These are phyloP conservation scores for Mesopsocus fuscifrons DNA, from an alignment of 2,888 invertebrate genomes.

Conservation along the genomic window DNA sequence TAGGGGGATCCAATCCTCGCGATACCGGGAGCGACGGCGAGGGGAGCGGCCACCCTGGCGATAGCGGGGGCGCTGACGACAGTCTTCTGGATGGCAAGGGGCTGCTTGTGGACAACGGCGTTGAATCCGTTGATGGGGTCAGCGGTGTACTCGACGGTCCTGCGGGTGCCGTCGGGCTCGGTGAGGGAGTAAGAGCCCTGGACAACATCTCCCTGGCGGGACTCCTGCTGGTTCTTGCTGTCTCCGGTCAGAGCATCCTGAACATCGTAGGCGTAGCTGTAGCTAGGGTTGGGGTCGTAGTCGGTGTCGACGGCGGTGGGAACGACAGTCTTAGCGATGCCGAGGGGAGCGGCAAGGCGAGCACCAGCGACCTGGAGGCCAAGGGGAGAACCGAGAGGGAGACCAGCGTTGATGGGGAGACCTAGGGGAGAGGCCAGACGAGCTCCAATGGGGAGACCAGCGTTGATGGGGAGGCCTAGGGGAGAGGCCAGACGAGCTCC, in stretches of 20 bases:
- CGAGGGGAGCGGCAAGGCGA: not conserved
- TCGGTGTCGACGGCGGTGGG: not conserved
- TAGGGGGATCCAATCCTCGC: not conserved
- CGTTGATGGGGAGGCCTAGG: not conserved
- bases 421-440: not conserved
- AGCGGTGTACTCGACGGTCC: not conserved
- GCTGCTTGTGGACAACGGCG: not conserved
- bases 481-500: not conserved
- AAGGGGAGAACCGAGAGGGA: not conserved
- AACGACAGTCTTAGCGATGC: constrained; percentile 10
- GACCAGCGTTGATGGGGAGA: not conserved
- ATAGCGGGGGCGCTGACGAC: not conserved
- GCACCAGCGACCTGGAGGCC: not conserved
- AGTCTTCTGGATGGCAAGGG: not conserved
- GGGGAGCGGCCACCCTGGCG: not conserved
- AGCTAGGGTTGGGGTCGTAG: constrained; percentile 2
- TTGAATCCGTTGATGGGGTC: not conserved
- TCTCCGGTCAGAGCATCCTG: not conserved
- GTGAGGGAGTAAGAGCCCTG: not conserved
- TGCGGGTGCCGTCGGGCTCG: not conserved
- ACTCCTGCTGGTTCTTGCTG: not conserved
- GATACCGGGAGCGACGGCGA: not conserved
- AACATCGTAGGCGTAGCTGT: not conserved
- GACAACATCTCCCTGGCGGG: not conserved
- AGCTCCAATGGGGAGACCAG: not conserved